Base-by-base conservation (phyloP, 64 coral and sea anemone genomes). In the Dendronephthya gigantea region DNA sequence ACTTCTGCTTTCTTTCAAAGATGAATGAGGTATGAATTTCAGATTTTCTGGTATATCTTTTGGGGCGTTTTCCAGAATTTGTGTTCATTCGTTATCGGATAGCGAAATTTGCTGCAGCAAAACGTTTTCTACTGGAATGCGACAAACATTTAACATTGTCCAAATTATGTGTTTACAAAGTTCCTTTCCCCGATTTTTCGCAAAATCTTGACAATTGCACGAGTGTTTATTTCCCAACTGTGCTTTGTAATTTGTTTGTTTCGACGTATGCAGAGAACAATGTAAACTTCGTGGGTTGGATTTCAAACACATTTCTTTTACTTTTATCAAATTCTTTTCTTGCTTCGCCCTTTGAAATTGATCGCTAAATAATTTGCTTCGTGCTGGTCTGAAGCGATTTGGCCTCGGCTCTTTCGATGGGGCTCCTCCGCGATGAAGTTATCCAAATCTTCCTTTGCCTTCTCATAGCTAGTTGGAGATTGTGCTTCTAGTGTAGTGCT, bases 401-500 rank as follows among this genome's bases (percentile, higher is more conserved):
- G 41, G 11, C 11, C 41, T 11, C 11, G 41, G 41, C 11, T 45
- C 41, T 45, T 45, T 45, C 41, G 41, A 45, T 45, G 41, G 41
- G 41, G 41, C 41, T 45, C 11, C n/a, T 45, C 41, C 11, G 41
- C 41, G 4, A 45, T 45, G 11, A 45, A 45, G 41, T 45, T 45
- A 11, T 11, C 11, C 41, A 45, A 45, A 45, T 45, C 41, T 11
- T 45, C 41, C 11, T 45, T 45, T 6, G 41, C 41, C 11, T 45
- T 45, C 11, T 45, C 41, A 45, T 45, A 83, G n/a, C 31, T 79
- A n/a, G 75, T 62, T 43, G 41, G 4, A 45, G 41, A 45, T 45
- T 45, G 41, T 4, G 41, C 41, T 45, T 90, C 84, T 40, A 90
- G 43, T n/a, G n/a, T 82, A 86, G 89, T 82, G 50, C 9, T 40